Percentiles rank a stretch among this genome's conserved stretches.
Evolutionary conservation across 2,113 vertebrate genomes (phyloP).

Genomic region (Vireo altiloquus): DNA sequence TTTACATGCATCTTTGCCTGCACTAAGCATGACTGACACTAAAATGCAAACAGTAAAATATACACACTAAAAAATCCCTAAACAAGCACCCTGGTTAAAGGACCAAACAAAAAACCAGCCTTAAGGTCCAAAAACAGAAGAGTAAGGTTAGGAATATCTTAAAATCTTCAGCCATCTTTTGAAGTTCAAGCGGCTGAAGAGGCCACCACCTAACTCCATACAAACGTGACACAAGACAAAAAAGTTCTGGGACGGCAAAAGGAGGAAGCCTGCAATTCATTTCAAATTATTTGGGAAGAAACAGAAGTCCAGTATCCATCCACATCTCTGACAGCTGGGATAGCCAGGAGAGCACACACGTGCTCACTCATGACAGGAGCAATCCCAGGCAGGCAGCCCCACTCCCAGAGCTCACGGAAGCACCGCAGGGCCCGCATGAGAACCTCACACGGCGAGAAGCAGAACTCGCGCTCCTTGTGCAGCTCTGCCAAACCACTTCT

Average conservation of each 20-base stretch:
- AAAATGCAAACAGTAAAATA: neutral
- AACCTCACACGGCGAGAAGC: neutral
- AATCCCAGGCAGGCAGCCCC: neutral
- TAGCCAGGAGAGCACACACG: fast-evolving
- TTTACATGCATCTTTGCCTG: neutral
- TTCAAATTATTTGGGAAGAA: neutral
- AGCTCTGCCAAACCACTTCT: neutral
- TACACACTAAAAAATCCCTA: neutral
- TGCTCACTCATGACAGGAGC: neutral
- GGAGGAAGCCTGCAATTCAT: neutral
- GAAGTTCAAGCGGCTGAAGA: neutral
- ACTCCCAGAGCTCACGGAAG: fast-evolving
- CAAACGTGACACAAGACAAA: fast-evolving
- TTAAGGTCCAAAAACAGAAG: neutral
- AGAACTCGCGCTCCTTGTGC: fast-evolving
- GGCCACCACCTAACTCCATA: neutral
- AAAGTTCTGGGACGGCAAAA: neutral
- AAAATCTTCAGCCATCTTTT: neutral
- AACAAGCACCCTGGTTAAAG: neutral
- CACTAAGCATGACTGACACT: neutral
- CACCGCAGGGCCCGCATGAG: fast-evolving
- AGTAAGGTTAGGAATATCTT: neutral
- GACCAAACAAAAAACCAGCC: neutral
- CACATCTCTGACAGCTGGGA: fast-evolving
- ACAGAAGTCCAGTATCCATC: neutral